Percentiles rank a stretch among this genome's conserved stretches.
These are phyloP conservation scores for Papilio glaucus DNA, from an alignment of 1,140 invertebrate species.

Conservation along the genomic window DNA sequence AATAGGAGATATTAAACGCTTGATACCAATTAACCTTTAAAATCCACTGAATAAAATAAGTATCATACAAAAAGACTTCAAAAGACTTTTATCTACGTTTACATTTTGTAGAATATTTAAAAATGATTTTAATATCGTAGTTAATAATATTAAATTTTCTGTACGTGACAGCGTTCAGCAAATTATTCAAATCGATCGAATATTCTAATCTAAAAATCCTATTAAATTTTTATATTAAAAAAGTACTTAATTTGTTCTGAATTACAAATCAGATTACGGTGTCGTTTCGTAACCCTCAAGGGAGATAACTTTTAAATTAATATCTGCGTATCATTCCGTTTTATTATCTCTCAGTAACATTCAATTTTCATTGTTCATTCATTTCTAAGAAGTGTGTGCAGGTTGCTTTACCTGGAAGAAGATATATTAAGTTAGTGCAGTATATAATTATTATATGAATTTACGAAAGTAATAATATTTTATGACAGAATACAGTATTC, in stretches of 20 bases:
- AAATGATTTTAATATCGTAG: not conserved
- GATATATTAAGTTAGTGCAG: no score
- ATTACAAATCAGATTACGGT: constrained; percentile 21
- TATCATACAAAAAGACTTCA: no score
- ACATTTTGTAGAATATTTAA: no score
- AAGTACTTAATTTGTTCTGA: constrained; percentile 16
- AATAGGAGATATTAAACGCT: no score
- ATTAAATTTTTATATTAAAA: not conserved
- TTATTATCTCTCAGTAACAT: not conserved
- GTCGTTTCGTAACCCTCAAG: constrained; percentile 2
- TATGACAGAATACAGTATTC: no score
- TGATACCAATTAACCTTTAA: no score
- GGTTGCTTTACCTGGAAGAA: no score
- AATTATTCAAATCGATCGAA: not conserved
- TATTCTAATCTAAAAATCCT: not conserved
- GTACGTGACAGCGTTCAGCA: not conserved
- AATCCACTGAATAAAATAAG: no score
- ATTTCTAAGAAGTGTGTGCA: not conserved
- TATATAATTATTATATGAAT: no score
- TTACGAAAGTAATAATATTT: no score
- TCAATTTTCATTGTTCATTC: not conserved
- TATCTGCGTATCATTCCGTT: not conserved
- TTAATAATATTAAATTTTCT: not conserved
- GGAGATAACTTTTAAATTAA: constrained; percentile 18
- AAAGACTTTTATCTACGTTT: no score